Evolutionary conservation across 2,113 vertebrate species (phyloP).

Genomic region (Neotragus pygmaeus): DNA sequence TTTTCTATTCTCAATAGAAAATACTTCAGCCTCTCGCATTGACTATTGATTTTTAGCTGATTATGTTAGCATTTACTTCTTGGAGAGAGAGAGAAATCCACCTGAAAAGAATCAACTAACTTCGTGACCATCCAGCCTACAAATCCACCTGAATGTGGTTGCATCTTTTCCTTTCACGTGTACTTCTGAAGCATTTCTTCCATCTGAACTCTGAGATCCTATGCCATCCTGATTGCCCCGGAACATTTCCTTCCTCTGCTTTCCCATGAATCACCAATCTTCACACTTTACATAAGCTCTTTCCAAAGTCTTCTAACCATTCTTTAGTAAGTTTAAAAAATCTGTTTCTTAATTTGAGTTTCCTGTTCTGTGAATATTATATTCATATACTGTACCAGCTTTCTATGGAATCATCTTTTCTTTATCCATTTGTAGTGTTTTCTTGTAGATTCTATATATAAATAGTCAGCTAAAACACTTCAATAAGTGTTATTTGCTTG

Average conservation of each 20-base stretch:
- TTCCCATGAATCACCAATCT: background rate
- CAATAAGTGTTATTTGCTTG: background rate
- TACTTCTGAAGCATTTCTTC: background rate
- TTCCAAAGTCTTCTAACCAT: background rate
- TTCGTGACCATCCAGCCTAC: background rate
- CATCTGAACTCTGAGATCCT: background rate
- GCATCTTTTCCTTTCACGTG: background rate
- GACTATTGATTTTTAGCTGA: background rate
- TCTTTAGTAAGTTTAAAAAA: background rate
- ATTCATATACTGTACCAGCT: background rate
- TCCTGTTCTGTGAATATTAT: background rate
- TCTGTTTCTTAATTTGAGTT: background rate
- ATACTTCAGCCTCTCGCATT: background rate
- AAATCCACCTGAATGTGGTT: background rate
- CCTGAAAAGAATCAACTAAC: background rate
- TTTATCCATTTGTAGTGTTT: background rate
- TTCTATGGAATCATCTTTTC: background rate
- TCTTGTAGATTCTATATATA: background rate
- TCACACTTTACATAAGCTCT: background rate
- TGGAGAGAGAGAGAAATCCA: background rate
- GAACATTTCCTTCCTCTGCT: background rate
- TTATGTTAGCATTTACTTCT: background rate
- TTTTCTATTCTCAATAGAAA: background rate
- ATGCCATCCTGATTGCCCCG: background rate
- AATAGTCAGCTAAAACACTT: background rate